phyloP scores from a whole-genome alignment of 2,113 vertebrate genomes.

The Meles meles region DNA sequence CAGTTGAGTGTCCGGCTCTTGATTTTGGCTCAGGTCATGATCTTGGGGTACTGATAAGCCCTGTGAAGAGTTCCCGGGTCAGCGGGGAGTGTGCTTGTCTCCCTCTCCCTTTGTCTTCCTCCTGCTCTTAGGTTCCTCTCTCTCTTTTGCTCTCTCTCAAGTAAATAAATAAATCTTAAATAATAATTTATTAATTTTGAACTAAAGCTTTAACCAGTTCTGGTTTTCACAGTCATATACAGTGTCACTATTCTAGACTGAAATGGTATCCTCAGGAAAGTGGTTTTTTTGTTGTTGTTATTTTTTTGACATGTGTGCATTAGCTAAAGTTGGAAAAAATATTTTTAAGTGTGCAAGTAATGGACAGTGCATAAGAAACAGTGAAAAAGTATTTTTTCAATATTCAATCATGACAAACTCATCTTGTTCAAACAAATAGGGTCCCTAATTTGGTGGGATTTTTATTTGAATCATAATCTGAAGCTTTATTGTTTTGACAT shows the following conservation, averaged over 20 bases:
- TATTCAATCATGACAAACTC: constrained; percentile 36
- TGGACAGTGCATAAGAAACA: neutral
- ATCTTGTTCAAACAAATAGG: constrained; percentile 26
- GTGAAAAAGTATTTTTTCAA: constrained; percentile 32
- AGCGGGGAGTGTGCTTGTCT: neutral
- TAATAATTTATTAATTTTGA: neutral
- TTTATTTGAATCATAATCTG: constrained; percentile 42
- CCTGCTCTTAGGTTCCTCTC: neutral
- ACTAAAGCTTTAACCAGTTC: neutral
- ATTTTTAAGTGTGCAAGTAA: constrained; percentile 33
- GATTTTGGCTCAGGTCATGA: neutral
- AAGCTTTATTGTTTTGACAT: neutral
- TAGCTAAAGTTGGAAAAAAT: constrained; percentile 19
- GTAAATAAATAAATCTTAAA: neutral
- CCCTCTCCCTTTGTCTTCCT: neutral
- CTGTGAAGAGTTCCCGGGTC: neutral
- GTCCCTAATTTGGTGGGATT: constrained; percentile 34
- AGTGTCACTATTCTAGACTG: constrained; percentile 12
- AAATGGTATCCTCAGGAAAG: neutral
- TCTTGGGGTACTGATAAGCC: neutral
- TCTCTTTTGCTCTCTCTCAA: neutral
- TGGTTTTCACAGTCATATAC: neutral
- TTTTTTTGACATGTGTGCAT: neutral
- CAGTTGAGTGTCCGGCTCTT: neutral
- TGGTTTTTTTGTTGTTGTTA: neutral